Evolutionary conservation across 30 jellyfish, hydroid and myxozoan genomes (phyloP).

Genomic region (Hydractinia echinata): DNA sequence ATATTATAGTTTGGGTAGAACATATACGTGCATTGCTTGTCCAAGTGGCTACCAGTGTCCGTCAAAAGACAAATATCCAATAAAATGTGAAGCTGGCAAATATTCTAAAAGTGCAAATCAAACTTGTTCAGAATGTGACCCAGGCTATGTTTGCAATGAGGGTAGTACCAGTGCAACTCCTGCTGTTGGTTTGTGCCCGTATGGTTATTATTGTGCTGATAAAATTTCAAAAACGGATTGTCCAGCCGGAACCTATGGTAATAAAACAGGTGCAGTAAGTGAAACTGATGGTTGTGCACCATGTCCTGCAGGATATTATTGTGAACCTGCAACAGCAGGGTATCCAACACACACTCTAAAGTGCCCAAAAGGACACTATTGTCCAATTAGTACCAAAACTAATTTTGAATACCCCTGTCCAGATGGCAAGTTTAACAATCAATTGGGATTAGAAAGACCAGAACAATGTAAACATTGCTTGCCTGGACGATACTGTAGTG

Average conservation of each 20-base stretch:
- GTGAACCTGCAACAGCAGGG: constrained; percentile 85
- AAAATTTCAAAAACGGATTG: constrained; percentile 43
- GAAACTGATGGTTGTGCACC: constrained; percentile 76
- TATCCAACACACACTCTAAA: constrained; percentile 59
- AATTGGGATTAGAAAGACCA: constrained; percentile 63
- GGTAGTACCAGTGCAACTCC: constrained; percentile 88
- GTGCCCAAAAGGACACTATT: constrained; percentile 96
- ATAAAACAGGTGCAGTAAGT: constrained; percentile 78
- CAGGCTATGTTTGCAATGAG: constrained; percentile 79
- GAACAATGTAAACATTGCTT: constrained; percentile 79
- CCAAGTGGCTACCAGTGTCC: constrained; percentile 87
- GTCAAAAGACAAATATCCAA: constrained; percentile 52
- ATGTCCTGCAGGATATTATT: constrained; percentile 94
- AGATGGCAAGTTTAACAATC: constrained; percentile 63
- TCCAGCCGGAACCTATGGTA: constrained; percentile 97
- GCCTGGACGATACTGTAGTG: constrained; percentile 83
- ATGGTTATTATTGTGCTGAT: constrained; percentile 88
- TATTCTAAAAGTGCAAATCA: constrained; percentile 72
- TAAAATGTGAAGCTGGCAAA: constrained; percentile 73
- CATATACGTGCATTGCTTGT: constrained; percentile 67
- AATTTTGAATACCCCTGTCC: constrained; percentile 77
- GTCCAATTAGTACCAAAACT: constrained; percentile 69
- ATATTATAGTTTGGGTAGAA: constrained; percentile 70
- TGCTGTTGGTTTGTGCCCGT: constrained; percentile 65
- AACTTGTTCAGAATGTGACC: constrained; percentile 59